phyloP scores from a whole-genome alignment of 2,113 vertebrate species.

The Pomatostomus ruficeps region DNA sequence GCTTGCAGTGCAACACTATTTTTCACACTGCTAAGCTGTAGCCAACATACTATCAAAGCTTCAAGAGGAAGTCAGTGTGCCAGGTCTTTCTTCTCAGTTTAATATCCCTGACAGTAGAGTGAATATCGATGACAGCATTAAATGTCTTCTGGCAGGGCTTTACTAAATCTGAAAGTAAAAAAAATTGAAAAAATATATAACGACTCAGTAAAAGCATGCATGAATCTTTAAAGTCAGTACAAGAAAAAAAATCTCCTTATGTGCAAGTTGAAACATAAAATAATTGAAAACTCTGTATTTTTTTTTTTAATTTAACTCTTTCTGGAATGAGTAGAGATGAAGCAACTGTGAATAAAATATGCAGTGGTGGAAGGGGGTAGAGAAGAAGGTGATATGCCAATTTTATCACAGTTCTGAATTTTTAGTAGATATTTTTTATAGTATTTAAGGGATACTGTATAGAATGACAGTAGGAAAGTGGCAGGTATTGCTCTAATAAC shows the following conservation, averaged over 20 bases:
- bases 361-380: neutral
- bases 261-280: neutral
- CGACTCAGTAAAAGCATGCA: neutral
- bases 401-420: neutral
- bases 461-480: neutral
- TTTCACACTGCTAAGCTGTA: neutral
- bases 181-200: neutral
- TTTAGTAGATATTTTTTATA: neutral
- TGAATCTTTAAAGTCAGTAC: neutral
- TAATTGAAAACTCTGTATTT: neutral
- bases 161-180: neutral
- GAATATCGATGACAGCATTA: conserved; percentile 38
- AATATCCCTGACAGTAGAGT: conserved; percentile 15
- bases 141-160: conserved; percentile 15
- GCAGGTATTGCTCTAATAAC: neutral
- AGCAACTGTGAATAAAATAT: neutral
- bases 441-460: neutral
- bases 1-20: conserved; percentile 32
- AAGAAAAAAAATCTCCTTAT: neutral
- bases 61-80: conserved; percentile 14
- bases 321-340: neutral
- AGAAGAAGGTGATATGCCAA: neutral
- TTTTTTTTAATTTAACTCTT: neutral
- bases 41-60: conserved; percentile 35
- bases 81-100: conserved; percentile 24